A percentile compares a stretch with the other conserved stretches of the same genome.
Evolutionary conservation across 2,888 invertebrate species (phyloP).

Genomic region (Alentia gelatinosa): DNA sequence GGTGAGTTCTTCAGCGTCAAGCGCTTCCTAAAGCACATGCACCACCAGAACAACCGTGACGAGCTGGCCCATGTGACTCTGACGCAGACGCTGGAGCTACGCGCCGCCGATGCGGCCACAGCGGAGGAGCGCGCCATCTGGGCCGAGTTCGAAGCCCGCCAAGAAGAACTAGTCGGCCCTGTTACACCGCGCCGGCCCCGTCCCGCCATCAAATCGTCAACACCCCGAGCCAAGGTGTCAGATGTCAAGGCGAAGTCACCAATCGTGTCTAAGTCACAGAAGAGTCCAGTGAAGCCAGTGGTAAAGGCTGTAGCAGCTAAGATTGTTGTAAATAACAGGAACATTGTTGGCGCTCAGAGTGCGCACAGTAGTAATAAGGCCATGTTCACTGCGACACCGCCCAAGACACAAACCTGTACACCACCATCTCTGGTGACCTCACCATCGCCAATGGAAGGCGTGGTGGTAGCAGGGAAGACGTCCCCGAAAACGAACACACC

Average conservation of each 20-base stretch:
- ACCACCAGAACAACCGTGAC: slow-evolving; percentile 70
- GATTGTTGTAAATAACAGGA: too few relatives aligned
- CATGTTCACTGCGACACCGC: too few relatives aligned
- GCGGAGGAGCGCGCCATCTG: slow-evolving; percentile 48
- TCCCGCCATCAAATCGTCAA: neutral
- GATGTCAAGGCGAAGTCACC: neutral
- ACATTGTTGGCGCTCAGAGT: too few relatives aligned
- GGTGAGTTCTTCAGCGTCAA: slow-evolving; percentile 73
- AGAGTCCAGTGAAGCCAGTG: neutral
- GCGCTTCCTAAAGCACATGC: slow-evolving; percentile 74
- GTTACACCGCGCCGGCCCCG: neutral
- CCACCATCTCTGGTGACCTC: too few relatives aligned
- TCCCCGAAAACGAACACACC: neutral
- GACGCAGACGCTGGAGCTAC: slow-evolving; percentile 70
- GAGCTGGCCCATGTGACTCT: slow-evolving; percentile 69
- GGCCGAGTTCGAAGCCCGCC: slow-evolving; percentile 55
- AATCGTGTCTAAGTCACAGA: neutral
- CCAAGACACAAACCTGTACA: too few relatives aligned
- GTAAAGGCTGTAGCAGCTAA: too few relatives aligned
- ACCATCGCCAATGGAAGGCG: too few relatives aligned
- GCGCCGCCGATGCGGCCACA: slow-evolving; percentile 65
- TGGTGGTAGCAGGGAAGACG: too few relatives aligned
- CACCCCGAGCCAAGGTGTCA: neutral
- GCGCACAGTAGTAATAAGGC: too few relatives aligned
- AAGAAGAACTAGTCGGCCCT: neutral